Base-by-base conservation (phyloP, 2,797 vertebrate genomes). In the Phylloscopus collybita region DNA sequence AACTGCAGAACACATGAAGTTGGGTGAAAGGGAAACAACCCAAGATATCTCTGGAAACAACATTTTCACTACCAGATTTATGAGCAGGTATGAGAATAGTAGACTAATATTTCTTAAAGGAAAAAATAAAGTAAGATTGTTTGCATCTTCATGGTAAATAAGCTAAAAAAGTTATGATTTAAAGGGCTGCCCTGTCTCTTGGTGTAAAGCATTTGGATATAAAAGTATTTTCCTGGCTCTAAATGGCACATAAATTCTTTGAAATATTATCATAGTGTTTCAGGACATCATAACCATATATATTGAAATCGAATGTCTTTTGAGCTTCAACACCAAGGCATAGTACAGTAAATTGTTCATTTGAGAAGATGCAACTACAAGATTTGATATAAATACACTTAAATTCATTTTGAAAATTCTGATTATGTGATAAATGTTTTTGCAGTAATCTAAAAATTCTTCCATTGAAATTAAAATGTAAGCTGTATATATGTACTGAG, bases 351-450 rank as follows among this genome's bases (percentile, higher is more conserved):
- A 50, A 88, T 49, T 11, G 12, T 49, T 72, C 25, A 23, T 80
- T 67, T 83, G 18, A 72, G 19, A 62, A 79, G 85, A 95, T 18
- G 1, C 9, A 90, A 54, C 13, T 47, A 40, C 32, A 88, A 93
- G 44, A 73, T 5, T 79, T 86, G 49, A 88, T 93, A 83, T 84
- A 64, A 94, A 83, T 84, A 64, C 27, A 45, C 45, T 83, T 69
- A 81, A 93, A 84, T 85, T 92, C 74, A 78, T 40, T 42, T 80
- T 83, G 34, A 62, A 51, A 75, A 80, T 88, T 83, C 38, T 93
- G 60, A 89, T 84, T 92, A 88, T 25, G 32, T 54, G 25, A 72
- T 60, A 95, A 94, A 86, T 27, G 32, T 1, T 32, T 88, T 90
- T 82, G 22, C 60, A 94, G 67, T 69, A 86, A 73, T 57, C 29